A percentile compares a stretch with the other conserved stretches of the same genome.
phyloP scores from a whole-genome alignment of 2,888 invertebrate genomes.

The Catocala sponsa region DNA sequence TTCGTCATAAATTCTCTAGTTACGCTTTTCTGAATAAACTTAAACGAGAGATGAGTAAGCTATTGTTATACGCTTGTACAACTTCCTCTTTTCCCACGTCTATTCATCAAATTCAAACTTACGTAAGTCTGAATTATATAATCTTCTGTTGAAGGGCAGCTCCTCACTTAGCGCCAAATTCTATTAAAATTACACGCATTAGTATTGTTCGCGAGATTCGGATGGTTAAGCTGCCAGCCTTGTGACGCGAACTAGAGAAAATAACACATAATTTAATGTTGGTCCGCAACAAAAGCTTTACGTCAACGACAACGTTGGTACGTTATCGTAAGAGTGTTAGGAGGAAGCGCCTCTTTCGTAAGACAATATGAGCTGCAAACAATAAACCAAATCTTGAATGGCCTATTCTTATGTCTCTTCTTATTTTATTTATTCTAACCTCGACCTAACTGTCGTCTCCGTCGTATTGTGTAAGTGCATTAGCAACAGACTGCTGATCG shows the following conservation, averaged over 20 bases:
- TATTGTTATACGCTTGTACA: neutral
- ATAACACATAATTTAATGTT: constrained; percentile 46
- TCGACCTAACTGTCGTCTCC: no score
- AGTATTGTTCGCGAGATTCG: constrained; percentile 44
- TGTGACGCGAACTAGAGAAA: constrained; percentile 35
- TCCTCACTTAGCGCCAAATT: constrained; percentile 40
- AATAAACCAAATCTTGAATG: constrained; percentile 51
- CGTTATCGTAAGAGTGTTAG: constrained; percentile 50
- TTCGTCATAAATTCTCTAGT: no score
- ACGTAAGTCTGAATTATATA: constrained; percentile 15
- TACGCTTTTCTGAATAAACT: neutral
- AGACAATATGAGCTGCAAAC: constrained; percentile 56
- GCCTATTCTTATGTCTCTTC: constrained; percentile 41
- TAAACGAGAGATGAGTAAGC: neutral
- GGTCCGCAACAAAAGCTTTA: constrained; percentile 44
- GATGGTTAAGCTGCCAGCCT: constrained; percentile 29
- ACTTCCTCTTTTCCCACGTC: neutral
- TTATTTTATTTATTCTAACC: constrained; percentile 8
- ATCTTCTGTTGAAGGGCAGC: constrained; percentile 33
- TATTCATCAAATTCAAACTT: constrained; percentile 11
- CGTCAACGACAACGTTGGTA: constrained; percentile 45
- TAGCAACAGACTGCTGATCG: no score
- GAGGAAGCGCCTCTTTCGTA: constrained; percentile 55
- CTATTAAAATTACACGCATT: constrained; percentile 31
- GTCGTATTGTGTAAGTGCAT: no score